These are phyloP conservation scores for Seira sanloemensis DNA, from an alignment of 2,888 invertebrate species.

Conservation along the genomic window DNA sequence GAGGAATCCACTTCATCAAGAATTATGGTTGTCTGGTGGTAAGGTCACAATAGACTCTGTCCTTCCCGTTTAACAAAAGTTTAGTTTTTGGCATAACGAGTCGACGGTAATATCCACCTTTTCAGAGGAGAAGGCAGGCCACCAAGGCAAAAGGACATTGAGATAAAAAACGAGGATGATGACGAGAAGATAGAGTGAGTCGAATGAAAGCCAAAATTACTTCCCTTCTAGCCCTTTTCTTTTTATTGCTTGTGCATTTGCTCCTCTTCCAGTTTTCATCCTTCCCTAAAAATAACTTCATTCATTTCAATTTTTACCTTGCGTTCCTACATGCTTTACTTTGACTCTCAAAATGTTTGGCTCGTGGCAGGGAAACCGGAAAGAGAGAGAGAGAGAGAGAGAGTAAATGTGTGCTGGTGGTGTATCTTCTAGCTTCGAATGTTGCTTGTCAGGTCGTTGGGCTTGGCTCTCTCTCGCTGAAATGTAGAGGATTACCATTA, in stretches of 20 bases:
- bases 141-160: background rate
- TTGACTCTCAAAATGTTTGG: background rate
- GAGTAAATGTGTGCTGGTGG: no score
- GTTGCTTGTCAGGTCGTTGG: background rate
- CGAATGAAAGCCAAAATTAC: background rate
- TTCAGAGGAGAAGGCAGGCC: no score
- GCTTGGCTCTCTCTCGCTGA: slow-evolving; percentile 8
- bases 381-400: no score
- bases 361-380: background rate
- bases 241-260: background rate
- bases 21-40: no score
- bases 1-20: no score
- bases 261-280: background rate
- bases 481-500: background rate
- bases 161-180: background rate
- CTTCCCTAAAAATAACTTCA: slow-evolving; percentile 23
- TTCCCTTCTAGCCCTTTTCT: slow-evolving; percentile 4
- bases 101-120: no score
- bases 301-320: slow-evolving; percentile 34
- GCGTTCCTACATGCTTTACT: background rate
- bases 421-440: background rate
- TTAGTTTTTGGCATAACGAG: no score
- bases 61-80: no score
- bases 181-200: background rate
- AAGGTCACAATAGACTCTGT: no score